Percentiles rank a stretch among this genome's conserved stretches.
phyloP scores from a whole-genome alignment of 2,113 vertebrate genomes.

The Rattus norvegicus region DNA sequence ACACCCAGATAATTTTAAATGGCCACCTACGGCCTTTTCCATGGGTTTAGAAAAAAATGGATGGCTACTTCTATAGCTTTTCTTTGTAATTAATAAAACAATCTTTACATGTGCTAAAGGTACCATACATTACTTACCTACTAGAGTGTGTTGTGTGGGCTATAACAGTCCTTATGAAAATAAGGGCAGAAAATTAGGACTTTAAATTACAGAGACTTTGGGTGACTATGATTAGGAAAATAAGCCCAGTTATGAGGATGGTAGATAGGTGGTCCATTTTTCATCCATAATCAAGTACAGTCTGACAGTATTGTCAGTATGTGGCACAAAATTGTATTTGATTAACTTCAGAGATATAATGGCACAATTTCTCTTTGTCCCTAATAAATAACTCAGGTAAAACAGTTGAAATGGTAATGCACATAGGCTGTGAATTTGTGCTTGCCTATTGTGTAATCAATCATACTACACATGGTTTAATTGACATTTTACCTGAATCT shows the following conservation, averaged over 20 bases:
- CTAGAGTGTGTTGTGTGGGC: slow-evolving; percentile 30
- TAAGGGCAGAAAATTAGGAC: slow-evolving; percentile 19
- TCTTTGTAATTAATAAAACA: slow-evolving; percentile 68
- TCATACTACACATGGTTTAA: not conserved
- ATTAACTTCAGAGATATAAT: not conserved
- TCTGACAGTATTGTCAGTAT: slow-evolving; percentile 64
- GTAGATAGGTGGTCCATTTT: slow-evolving; percentile 55
- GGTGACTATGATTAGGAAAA: slow-evolving; percentile 53
- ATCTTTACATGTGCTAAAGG: slow-evolving; percentile 13
- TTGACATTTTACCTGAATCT: slow-evolving; percentile 48
- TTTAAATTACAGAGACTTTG: slow-evolving; percentile 70
- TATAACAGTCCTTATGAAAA: slow-evolving; percentile 68
- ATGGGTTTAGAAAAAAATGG: slow-evolving; percentile 22
- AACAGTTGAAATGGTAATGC: not conserved
- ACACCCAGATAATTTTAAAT: slow-evolving; percentile 52
- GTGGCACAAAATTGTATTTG: slow-evolving; percentile 51
- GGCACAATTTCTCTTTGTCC: slow-evolving; percentile 41
- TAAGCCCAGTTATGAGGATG: slow-evolving; percentile 41
- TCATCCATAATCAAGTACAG: slow-evolving; percentile 69
- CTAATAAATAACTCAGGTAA: slow-evolving; percentile 50
- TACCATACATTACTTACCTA: slow-evolving; percentile 50
- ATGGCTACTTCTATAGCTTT: slow-evolving; percentile 40
- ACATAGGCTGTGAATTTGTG: slow-evolving; percentile 32
- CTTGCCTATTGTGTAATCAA: not conserved
- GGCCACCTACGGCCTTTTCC: not conserved